Evolutionary conservation across 2,888 invertebrate genomes (phyloP), one percentile per base, ranked within the genome.

Genomic region (Drosophila monieri): DNA sequence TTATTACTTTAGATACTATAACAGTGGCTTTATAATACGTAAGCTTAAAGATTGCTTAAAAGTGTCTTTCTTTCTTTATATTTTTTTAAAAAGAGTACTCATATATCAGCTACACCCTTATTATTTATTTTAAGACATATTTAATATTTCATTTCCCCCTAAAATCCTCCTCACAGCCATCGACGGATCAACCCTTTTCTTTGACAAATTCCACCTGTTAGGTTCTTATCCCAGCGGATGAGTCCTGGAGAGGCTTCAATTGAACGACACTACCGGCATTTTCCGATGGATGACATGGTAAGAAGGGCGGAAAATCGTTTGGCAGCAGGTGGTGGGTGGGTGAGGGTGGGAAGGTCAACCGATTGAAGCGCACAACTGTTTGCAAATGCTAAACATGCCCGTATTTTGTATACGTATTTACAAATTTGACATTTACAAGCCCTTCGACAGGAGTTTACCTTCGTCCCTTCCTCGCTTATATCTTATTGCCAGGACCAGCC

Each of bases 381-480:
- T 86, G 85, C 78, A 74, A 80, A 86, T 86, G 78, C 85, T 80
- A 84, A 84, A 85, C 87, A 84, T 84, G 87, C 74, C 87, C 75
- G 79, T 85, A 87, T 85, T 87, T 85, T 75, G 77, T 83, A 77
- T 80, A 83, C 75, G 64, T 74, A 87, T 87, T 87, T 84, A 87
- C 81, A 85, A 87, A 81, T 84, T 87, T 87, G 81, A 84, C 81
- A 85, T 87, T 78, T 81, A 75, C 80, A 85, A 71, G 72, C 77
- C 78, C 79, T 65, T 77, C 60, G 39, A 49, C 51, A 15, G 53
- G 23, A 35, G 47, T 37, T 46, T 37, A 15, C 39, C n/a, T n/a
- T n/a, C n/a, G n/a, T n/a, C 27, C 30, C 15, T n/a, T 14, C 32
- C 4, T 6, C 1, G 18, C 15, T 10, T 5, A 25, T 3, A n/a